Conservation (phyloP, 2,888 invertebrate species). For the Phyllotreta cruciferae region DNA sequence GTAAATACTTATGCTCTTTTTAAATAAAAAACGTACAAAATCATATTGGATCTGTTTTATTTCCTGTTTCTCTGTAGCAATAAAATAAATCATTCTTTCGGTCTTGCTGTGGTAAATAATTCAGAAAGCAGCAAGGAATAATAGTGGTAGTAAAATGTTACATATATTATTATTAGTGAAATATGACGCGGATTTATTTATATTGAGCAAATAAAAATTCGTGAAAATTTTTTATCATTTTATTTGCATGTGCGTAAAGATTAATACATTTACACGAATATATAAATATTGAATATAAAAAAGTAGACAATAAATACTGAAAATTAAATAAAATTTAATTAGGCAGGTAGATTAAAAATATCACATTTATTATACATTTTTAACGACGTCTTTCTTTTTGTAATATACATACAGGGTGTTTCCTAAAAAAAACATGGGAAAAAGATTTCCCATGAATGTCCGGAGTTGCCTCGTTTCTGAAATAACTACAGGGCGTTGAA, state of each 20-base stretch:
- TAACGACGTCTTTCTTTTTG: no score
- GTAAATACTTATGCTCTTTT: slow-evolving; percentile 27
- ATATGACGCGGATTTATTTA: neutral
- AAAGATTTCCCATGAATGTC: no score
- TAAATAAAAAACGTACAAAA: slow-evolving; percentile 23
- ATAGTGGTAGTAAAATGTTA: no score
- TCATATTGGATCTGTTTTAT: slow-evolving; percentile 9
- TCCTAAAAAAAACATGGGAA: no score
- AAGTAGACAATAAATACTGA: neutral
- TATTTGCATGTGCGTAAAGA: slow-evolving; percentile 25
- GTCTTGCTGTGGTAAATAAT: no score
- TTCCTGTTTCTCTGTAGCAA: neutral
- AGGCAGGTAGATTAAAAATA: slow-evolving; percentile 1
- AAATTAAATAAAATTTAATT: neutral
- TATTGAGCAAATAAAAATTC: neutral
- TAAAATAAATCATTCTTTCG: no score
- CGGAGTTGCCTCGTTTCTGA: no score
- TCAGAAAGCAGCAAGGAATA: no score
- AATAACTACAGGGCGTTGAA: no score
- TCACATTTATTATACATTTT: neutral
- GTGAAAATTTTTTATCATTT: slow-evolving; percentile 4
- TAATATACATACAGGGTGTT: no score
- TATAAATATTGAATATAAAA: slow-evolving; percentile 25
- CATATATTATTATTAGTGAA: no score
- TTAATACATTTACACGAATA: slow-evolving; percentile 15